Evolutionary conservation across 2,113 vertebrate species (phyloP).

Genomic region (Scartelaos histophorus): DNA sequence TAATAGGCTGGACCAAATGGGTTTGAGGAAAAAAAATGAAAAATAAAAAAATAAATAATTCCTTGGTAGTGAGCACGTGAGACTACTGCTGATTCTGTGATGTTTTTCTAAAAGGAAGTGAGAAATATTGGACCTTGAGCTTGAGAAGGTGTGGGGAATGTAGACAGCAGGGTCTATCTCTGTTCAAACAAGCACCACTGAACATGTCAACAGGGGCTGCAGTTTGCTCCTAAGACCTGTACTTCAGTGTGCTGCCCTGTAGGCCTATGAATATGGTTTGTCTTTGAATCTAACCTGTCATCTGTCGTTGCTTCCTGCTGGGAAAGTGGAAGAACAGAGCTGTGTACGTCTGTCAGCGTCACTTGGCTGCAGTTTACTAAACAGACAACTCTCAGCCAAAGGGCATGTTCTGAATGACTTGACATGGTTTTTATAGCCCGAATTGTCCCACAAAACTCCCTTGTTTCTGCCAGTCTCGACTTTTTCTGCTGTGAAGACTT

Average conservation of each 20-base stretch:
- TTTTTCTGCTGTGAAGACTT: not conserved
- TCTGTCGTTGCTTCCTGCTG: slow-evolving; percentile 19
- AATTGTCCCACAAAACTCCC: not conserved
- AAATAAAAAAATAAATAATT: no score
- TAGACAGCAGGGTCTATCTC: slow-evolving; percentile 53
- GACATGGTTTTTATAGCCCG: not conserved
- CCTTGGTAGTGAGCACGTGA: not conserved
- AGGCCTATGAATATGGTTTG: not conserved
- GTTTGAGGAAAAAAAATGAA: not conserved
- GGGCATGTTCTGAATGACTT: not conserved
- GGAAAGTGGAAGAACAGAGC: slow-evolving; percentile 14
- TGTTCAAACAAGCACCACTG: slow-evolving; percentile 53
- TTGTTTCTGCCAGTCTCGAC: slow-evolving; percentile 3
- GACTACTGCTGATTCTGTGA: slow-evolving; percentile 20
- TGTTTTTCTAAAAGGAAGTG: slow-evolving; percentile 42
- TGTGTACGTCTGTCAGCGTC: slow-evolving; percentile 3
- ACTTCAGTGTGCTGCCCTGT: slow-evolving; percentile 9
- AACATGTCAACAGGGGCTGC: slow-evolving; percentile 34
- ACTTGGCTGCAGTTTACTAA: slow-evolving; percentile 4
- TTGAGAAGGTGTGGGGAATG: slow-evolving; percentile 67
- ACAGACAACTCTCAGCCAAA: not conserved
- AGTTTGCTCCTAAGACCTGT: not conserved
- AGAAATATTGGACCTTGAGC: slow-evolving; percentile 69
- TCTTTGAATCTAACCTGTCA: slow-evolving; percentile 3
- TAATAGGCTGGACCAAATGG: not conserved